phyloP scores from a whole-genome alignment of 2,797 vertebrate species.

The Eulemur rubriventer region DNA sequence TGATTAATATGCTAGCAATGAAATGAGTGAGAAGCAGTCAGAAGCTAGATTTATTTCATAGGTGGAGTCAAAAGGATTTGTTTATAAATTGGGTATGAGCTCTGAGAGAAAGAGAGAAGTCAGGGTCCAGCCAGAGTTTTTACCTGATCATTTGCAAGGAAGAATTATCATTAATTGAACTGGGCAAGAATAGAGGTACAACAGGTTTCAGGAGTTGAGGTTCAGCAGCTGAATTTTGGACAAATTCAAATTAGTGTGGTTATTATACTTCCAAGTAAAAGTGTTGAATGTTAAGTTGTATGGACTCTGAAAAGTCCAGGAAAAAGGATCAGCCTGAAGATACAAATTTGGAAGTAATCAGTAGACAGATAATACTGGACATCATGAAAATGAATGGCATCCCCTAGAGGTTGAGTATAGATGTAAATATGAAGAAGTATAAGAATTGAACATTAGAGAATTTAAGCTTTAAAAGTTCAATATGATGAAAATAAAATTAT shows the following conservation, averaged over 20 bases:
- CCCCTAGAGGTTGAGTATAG: neutral
- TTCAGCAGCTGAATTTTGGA: neutral
- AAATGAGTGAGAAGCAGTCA: neutral
- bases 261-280: neutral
- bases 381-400: neutral
- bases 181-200: neutral
- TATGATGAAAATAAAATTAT: neutral
- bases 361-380: neutral
- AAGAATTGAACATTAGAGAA: neutral
- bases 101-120: neutral
- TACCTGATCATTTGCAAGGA: neutral
- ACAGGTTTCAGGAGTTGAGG: neutral
- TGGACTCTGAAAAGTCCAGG: neutral
- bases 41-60: neutral
- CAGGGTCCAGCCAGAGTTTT: neutral
- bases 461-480: neutral
- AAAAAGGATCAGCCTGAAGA: neutral
- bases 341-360: neutral
- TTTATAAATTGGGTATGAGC: neutral
- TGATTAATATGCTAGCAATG: neutral
- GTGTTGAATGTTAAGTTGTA: neutral
- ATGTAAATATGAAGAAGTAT: neutral
- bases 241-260: neutral
- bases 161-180: neutral
- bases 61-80: neutral